Evolutionary conservation across 2,888 invertebrate genomes (phyloP).

Genomic region (Scaptodrosophila latifasciaeformis): DNA sequence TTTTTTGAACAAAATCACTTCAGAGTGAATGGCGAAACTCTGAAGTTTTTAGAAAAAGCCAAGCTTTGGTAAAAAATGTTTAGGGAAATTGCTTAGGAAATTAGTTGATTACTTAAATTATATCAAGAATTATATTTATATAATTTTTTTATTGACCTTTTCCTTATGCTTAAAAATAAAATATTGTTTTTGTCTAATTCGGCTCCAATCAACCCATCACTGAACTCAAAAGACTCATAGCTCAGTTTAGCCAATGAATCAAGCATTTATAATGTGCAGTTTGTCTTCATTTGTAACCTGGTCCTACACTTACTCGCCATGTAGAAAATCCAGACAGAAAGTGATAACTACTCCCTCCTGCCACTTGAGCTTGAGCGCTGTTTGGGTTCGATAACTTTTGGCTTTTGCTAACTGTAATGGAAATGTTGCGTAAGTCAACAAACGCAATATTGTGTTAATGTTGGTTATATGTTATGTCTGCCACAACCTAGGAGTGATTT

Average conservation of each 20-base stretch:
- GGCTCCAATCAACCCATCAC: no score
- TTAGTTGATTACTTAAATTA: no score
- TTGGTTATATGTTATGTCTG: constrained; percentile 51
- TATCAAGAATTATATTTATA: no score
- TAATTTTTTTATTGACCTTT: no score
- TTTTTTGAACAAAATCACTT: no score
- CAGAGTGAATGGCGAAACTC: no score
- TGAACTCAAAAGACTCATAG: neutral
- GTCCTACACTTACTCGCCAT: no score
- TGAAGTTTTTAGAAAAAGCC: neutral
- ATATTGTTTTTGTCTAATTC: no score
- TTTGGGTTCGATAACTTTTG: constrained; percentile 44
- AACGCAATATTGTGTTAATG: constrained; percentile 69
- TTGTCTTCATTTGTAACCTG: constrained; percentile 41
- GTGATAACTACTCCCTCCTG: no score
- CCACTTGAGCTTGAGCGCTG: constrained; percentile 7
- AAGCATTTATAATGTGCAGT: constrained; percentile 38
- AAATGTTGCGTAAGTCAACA: constrained; percentile 65
- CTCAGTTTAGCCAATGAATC: constrained; percentile 37
- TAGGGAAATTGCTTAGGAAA: constrained; percentile 4
- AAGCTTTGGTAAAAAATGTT: constrained; percentile 13
- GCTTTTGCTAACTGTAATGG: neutral
- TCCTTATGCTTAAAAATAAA: no score
- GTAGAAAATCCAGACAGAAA: no score
- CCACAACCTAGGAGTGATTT: constrained; percentile 6